Conservation (phyloP, 2,888 invertebrate species). For the Polyploca ridens region DNA sequence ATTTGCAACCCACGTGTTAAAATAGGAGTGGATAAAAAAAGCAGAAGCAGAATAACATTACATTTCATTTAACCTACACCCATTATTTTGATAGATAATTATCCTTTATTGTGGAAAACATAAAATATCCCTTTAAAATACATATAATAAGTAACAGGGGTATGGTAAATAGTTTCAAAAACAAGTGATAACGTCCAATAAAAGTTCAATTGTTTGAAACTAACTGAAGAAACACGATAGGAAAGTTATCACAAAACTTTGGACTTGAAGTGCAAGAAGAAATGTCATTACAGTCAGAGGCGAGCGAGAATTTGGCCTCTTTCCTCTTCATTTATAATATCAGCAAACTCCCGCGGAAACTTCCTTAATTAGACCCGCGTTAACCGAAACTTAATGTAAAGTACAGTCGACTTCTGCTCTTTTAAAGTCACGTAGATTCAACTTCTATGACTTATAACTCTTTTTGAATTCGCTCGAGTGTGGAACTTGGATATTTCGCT, state of each 20-base stretch:
- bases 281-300: slow-evolving; percentile 53
- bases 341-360: slow-evolving; percentile 61
- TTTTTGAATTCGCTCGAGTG: slow-evolving; percentile 49
- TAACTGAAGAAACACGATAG: slow-evolving; percentile 31
- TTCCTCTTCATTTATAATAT: slow-evolving; percentile 72
- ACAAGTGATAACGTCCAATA: slow-evolving; percentile 2
- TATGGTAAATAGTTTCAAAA: slow-evolving; percentile 1
- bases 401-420: slow-evolving; percentile 64
- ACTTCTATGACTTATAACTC: slow-evolving; percentile 56
- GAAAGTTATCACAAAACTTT: slow-evolving; percentile 44
- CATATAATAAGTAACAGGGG: background rate
- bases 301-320: slow-evolving; percentile 56
- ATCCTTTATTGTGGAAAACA: too few relatives aligned
- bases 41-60: too few relatives aligned
- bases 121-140: too few relatives aligned
- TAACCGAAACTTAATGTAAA: slow-evolving; percentile 72
- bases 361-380: slow-evolving; percentile 70
- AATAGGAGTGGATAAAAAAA: too few relatives aligned
- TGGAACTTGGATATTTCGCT: slow-evolving; percentile 48
- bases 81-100: too few relatives aligned
- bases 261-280: slow-evolving; percentile 47
- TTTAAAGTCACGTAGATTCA: slow-evolving; percentile 65
- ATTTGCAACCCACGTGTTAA: too few relatives aligned
- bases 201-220: slow-evolving; percentile 17
- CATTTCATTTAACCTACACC: too few relatives aligned